phyloP scores from a whole-genome alignment of 2,797 vertebrate genomes.

The Urocyon cinereoargenteus region DNA sequence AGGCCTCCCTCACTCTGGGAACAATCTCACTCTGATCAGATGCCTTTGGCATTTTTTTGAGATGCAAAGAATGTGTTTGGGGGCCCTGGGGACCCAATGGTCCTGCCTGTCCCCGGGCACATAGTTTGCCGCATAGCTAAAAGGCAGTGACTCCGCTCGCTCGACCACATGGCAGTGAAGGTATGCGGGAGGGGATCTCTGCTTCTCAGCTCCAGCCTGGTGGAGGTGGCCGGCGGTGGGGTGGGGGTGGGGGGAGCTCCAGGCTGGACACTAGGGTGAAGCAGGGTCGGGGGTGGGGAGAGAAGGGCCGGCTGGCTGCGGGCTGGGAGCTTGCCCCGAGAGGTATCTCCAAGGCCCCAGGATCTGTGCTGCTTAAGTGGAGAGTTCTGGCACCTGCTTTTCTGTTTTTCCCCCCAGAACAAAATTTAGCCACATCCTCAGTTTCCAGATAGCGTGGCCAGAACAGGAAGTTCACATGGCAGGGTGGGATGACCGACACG shows the following conservation, averaged over 20 bases:
- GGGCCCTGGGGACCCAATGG: background rate
- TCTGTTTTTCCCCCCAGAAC: background rate
- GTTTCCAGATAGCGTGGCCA: background rate
- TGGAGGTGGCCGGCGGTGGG: accelerated
- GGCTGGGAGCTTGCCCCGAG: background rate
- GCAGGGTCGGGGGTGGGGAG: background rate
- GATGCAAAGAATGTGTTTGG: constrained; percentile 21
- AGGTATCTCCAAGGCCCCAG: accelerated
- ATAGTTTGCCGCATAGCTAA: background rate
- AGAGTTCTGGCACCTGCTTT: background rate
- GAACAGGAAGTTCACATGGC: background rate
- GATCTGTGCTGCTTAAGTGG: background rate
- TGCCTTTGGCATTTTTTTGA: background rate
- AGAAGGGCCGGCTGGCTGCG: accelerated
- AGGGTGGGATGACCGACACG: accelerated
- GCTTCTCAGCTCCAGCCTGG: background rate
- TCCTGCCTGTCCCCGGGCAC: background rate
- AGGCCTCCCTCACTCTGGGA: background rate
- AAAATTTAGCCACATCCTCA: background rate
- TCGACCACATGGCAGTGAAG: accelerated
- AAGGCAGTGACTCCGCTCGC: background rate
- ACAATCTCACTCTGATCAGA: accelerated
- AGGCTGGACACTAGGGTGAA: accelerated
- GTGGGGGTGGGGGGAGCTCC: background rate
- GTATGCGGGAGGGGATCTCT: accelerated